A percentile compares a stretch with the other conserved stretches of the same genome.
phyloP scores from a whole-genome alignment of 2,888 invertebrate species.

The Stenichneumon culpator region DNA sequence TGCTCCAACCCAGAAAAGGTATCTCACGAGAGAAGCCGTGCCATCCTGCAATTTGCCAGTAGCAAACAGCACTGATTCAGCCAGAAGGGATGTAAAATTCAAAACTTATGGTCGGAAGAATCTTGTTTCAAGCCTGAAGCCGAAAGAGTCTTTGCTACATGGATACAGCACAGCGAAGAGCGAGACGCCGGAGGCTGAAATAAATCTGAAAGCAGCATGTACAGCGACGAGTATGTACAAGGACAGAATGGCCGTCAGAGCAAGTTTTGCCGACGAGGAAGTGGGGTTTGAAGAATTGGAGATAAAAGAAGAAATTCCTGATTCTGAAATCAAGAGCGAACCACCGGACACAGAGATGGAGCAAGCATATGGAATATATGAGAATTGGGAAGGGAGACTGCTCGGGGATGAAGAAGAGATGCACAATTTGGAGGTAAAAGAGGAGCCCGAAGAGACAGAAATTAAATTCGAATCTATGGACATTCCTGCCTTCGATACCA shows the following conservation, averaged over 20 bases:
- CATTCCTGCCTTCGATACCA: conserved; percentile 20
- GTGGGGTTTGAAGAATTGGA: background rate
- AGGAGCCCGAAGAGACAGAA: background rate
- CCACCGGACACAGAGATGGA: background rate
- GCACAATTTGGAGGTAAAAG: background rate
- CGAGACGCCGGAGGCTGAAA: background rate
- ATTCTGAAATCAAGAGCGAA: background rate
- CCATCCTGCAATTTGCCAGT: conserved; percentile 33
- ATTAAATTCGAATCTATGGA: conserved; percentile 41
- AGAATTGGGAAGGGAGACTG: background rate
- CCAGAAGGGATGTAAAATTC: background rate
- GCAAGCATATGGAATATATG: background rate
- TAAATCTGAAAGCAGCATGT: background rate
- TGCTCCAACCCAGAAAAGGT: background rate
- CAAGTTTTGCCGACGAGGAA: background rate
- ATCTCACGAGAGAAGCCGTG: conserved; percentile 19
- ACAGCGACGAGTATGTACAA: background rate
- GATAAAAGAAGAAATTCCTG: conserved; percentile 7
- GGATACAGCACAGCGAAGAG: background rate
- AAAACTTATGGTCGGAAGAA: background rate
- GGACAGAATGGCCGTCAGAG: background rate
- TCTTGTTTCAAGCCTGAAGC: background rate
- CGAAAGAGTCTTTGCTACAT: background rate
- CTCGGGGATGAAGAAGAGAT: background rate
- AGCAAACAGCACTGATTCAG: background rate